Base-by-base conservation (phyloP, 35 echinoderm and acorn worm species). In the Ophioderma brevispina region DNA sequence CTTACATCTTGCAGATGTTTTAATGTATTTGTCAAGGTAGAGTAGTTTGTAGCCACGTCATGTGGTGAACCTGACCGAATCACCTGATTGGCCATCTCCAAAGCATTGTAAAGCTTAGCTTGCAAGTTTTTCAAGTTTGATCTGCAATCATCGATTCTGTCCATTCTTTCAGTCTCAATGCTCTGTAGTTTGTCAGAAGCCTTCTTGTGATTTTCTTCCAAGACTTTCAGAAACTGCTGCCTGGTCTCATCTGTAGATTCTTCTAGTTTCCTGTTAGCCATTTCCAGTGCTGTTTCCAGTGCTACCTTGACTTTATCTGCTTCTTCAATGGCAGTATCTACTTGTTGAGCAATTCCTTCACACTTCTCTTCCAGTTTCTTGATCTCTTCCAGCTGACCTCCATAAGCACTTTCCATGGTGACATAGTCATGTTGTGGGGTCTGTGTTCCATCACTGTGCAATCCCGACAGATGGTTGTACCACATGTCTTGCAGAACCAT, bases 401-500 rank as follows among this genome's bases (percentile, higher is more conserved):
- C n/a, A 70, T 70, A 25, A 1, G 23, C 15, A 25, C 59, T 70
- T 30, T 70, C 59, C n/a, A 70, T 70, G 3, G 52, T 21, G n/a
- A 75, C 63, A n/a, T 85, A 85, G 13, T 75, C 46, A 70, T 85
- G 83, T 21, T 85, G 5, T 0, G 83, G 34, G 36, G 35, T 8
- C 83, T 64, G 52, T 85, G 83, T 5, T 85, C 52, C 36, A 85
- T 34, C 31, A 8, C 55, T 15, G 83, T 64, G 33, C 83, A 85
- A 28, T 13, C 52, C 0, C 35, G 46, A 37, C 83, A 85, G 52
- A 85, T 85, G 23, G 63, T 35, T 0, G 35, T 21, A 18, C 39
- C 31, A 85, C 83, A 85, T 75, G 31, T 85, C 83, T 63, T 59
- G 37, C 83, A 85, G 28, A 36, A 85, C 14, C 52, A 85, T 36